Percentiles rank a stretch among this genome's conserved stretches.
These are phyloP conservation scores for Gallinago stenura DNA, from an alignment of 2,797 vertebrate species.

Conservation along the genomic window DNA sequence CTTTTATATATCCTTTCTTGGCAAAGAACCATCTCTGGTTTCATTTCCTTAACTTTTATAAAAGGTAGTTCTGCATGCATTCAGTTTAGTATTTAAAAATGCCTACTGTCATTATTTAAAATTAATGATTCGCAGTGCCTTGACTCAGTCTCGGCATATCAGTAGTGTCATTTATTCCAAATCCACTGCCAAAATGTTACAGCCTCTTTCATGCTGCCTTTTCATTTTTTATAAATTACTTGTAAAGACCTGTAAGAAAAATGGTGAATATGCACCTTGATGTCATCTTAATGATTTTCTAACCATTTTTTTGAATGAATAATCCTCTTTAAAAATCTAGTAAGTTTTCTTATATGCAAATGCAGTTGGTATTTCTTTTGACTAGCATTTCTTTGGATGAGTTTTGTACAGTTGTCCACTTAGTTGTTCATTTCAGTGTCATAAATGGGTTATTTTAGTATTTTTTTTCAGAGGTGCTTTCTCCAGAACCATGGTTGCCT, in stretches of 20 bases:
- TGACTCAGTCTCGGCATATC: neutral
- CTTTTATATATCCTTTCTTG: neutral
- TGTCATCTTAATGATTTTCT: neutral
- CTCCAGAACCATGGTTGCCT: neutral
- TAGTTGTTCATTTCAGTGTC: neutral
- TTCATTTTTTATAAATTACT: neutral
- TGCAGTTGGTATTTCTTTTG: neutral
- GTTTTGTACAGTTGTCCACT: neutral
- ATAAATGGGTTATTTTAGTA: conserved; percentile 17
- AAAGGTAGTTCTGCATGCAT: neutral
- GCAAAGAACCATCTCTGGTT: neutral
- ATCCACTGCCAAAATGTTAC: neutral
- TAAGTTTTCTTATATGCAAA: neutral
- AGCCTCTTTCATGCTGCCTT: neutral
- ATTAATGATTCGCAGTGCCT: neutral
- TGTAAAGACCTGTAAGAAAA: neutral
- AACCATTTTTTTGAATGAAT: neutral
- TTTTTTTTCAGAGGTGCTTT: conserved; percentile 30
- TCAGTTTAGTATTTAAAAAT: neutral
- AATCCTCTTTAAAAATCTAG: neutral
- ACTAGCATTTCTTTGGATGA: neutral
- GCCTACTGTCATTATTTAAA: neutral
- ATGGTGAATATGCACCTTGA: neutral
- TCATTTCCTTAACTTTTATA: neutral
- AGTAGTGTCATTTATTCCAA: neutral